A percentile compares a stretch with the other conserved stretches of the same genome.
Evolutionary conservation across 2,113 vertebrate genomes (phyloP).

Genomic region (Erpornis zantholeuca): DNA sequence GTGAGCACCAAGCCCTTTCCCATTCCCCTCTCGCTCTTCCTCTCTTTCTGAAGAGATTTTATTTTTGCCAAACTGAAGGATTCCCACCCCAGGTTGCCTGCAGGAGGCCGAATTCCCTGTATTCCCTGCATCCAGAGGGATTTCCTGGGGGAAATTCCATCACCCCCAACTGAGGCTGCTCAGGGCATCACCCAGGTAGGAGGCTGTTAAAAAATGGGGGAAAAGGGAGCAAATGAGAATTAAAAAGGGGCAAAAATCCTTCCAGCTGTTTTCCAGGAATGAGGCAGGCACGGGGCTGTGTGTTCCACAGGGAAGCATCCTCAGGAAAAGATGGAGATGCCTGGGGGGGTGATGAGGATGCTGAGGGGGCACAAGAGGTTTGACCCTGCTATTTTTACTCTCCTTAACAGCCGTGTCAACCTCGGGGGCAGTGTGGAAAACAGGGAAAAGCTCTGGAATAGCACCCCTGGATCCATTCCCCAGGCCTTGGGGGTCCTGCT

Average conservation of each 20-base stretch:
- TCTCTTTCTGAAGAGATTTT: not conserved
- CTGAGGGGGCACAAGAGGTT: not conserved
- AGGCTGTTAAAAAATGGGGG: not conserved
- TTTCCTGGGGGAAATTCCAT: not conserved
- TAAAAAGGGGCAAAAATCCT: not conserved
- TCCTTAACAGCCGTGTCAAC: not conserved
- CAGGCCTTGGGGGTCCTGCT: not conserved
- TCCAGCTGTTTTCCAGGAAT: not conserved
- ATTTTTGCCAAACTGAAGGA: fast-evolving
- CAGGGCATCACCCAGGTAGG: not conserved
- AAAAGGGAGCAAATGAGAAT: fast-evolving
- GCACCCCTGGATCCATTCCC: not conserved
- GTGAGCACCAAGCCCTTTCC: not conserved
- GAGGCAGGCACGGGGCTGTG: not conserved
- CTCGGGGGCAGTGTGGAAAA: not conserved
- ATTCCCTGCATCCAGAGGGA: not conserved
- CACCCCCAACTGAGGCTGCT: fast-evolving
- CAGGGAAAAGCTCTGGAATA: not conserved
- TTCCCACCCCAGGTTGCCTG: not conserved
- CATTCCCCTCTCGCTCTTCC: fast-evolving
- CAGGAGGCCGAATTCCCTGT: not conserved
- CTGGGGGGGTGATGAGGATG: not conserved
- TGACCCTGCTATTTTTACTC: not conserved
- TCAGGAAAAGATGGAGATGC: not conserved
- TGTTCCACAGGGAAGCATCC: not conserved